Conservation (phyloP, 2,113 vertebrate species). For the Mungos mungo region DNA sequence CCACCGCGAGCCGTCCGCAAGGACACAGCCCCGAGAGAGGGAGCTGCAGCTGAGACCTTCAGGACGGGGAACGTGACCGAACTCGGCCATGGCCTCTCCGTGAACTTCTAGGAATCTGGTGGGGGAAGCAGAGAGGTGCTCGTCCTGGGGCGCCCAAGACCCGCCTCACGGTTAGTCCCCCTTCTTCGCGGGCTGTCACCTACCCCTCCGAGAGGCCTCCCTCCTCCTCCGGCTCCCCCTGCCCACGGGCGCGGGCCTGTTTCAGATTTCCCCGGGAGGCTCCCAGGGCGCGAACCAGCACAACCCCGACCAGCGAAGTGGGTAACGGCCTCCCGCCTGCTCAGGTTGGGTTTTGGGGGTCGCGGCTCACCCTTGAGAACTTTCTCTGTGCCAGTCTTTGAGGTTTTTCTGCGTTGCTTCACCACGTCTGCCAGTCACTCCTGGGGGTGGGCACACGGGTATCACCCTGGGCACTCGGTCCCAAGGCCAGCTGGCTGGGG, state of each 20-base stretch:
- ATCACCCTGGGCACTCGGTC: neutral
- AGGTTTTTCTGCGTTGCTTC: neutral
- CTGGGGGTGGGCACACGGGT: neutral
- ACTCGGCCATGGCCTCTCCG: too few relatives aligned
- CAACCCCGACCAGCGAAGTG: accelerated
- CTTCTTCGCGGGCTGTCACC: neutral
- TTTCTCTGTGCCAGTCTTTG: neutral
- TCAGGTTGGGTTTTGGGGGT: neutral
- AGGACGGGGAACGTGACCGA: too few relatives aligned
- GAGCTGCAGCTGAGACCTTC: neutral
- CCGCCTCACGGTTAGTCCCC: neutral
- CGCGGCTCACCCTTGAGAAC: neutral
- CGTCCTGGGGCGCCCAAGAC: accelerated
- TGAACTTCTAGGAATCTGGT: neutral
- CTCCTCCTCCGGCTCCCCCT: too few relatives aligned
- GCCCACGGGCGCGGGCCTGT: neutral
- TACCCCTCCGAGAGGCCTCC: accelerated
- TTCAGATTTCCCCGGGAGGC: neutral
- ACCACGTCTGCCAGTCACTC: too few relatives aligned
- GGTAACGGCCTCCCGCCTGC: neutral
- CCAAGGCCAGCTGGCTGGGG: neutral
- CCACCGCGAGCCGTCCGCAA: accelerated
- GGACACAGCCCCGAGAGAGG: accelerated
- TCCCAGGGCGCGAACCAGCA: neutral
- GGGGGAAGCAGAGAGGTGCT: too few relatives aligned